Evolutionary conservation across 2,113 vertebrate species (phyloP).

Genomic region (Falco punctatus): DNA sequence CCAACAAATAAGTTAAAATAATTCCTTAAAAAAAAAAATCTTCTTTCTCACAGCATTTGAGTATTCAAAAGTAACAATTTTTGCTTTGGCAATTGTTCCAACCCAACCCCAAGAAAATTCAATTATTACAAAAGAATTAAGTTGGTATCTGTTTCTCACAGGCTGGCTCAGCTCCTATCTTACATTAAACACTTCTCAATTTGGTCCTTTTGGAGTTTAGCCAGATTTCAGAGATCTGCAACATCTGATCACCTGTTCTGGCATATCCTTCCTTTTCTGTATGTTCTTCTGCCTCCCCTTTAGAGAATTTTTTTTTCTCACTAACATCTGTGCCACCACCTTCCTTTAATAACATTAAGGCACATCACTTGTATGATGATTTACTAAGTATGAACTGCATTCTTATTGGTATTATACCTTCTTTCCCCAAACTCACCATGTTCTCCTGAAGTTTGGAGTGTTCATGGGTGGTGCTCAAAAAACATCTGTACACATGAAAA

Average conservation of each 20-base stretch:
- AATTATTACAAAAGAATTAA: not conserved
- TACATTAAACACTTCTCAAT: not conserved
- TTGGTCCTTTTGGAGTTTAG: not conserved
- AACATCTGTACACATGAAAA: not conserved
- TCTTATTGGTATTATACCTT: not conserved
- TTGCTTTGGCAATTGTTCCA: not conserved
- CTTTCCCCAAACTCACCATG: not conserved
- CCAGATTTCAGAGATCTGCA: not conserved
- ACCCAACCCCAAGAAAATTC: not conserved
- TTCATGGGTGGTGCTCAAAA: not conserved
- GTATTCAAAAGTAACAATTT: not conserved
- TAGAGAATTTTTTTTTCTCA: not conserved
- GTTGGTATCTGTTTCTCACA: not conserved
- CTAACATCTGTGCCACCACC: not conserved
- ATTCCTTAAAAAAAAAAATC: too few relatives aligned
- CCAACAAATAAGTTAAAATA: not conserved
- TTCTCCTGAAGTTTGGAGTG: not conserved
- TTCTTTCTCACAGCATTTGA: not conserved
- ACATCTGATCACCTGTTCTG: constrained; percentile 10
- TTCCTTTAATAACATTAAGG: not conserved
- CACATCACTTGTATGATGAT: not conserved
- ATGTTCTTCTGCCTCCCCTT: not conserved
- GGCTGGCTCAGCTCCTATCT: constrained; percentile 5
- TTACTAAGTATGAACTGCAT: not conserved
- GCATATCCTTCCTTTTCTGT: not conserved